Evolutionary conservation across 2,888 invertebrate species (phyloP), one percentile per base, ranked within the genome.

Genomic region (Dascillus cervinus): DNA sequence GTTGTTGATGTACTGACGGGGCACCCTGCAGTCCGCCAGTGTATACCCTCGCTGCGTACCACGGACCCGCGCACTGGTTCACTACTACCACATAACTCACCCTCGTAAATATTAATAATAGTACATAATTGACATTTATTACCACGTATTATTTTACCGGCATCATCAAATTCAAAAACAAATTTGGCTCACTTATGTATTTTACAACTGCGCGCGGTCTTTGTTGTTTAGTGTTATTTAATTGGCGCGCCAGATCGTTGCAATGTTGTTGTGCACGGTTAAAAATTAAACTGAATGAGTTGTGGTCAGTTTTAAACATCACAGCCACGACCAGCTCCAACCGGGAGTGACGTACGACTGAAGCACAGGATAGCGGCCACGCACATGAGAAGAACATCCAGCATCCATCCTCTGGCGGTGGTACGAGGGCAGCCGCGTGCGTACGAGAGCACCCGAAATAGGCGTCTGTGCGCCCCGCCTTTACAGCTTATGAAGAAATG

Each of bases 351-450:
- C 39, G 45, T 46, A 43, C 43, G 48, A 60, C 60, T 60, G 49
- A 49, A 48, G 36, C 41, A 48, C 23, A 39, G 53, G 57, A 55
- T 54, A 58, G 53, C 56, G 58, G 46, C 36, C 46, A 47, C 37
- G 33, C 29, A 43, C 48, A 47, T 47, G 53, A 51, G 52, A 53
- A 49, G 53, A 49, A 47, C 47, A 50, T 50, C 42, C 47, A 37
- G 37, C 38, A 32, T 41, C 37, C 31, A 32, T n/a, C n/a, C n/a
- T n/a, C 32, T 12, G 11, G 41, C 50, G 45, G 64, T 67, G 65
- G 65, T 55, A n/a, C n/a, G n/a, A n/a, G n/a, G n/a, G n/a, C 41
- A 65, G 65, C 67, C 58, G 44, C 49, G 52, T 55, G 56, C 58
- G 9, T 19, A 15, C 40, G 40, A 37, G 17, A n/a, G 4, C 11